A percentile compares a stretch with the other conserved stretches of the same genome.
Conservation (phyloP, 1,140 invertebrate species). For the Scaptodrosophila lebanonensis region DNA sequence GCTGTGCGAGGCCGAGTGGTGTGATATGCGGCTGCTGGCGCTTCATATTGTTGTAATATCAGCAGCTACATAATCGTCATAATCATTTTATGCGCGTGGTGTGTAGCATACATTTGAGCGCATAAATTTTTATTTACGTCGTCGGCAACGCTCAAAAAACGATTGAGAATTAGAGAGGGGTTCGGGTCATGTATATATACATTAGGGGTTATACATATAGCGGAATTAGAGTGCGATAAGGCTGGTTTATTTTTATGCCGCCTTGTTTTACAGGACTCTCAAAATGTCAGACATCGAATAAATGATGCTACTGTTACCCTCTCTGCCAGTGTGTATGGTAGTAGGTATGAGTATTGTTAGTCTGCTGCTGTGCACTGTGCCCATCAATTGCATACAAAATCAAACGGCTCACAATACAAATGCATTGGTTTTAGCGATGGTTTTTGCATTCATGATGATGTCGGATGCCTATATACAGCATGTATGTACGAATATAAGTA, state of each 20-base stretch:
- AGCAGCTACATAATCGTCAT: slow-evolving; percentile 59
- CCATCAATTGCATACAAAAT: slow-evolving; percentile 13
- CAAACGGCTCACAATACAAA: slow-evolving; percentile 9
- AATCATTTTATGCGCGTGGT: slow-evolving; percentile 71
- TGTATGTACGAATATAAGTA: not conserved
- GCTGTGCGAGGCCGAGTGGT: slow-evolving; percentile 32
- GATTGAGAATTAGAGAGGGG: slow-evolving; percentile 17
- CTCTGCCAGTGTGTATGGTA: slow-evolving; percentile 1
- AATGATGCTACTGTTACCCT: no score
- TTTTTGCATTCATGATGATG: slow-evolving; percentile 18
- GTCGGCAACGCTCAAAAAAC: slow-evolving; percentile 46
- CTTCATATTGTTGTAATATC: slow-evolving; percentile 31
- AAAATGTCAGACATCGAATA: slow-evolving; percentile 24
- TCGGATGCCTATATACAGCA: slow-evolving; percentile 2
- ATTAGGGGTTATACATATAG: slow-evolving; percentile 7
- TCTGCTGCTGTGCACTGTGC: not conserved
- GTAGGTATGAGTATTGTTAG: no score
- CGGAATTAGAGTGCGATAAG: slow-evolving; percentile 67
- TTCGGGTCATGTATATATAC: not conserved
- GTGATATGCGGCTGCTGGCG: slow-evolving; percentile 29
- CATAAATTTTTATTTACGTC: slow-evolving; percentile 70
- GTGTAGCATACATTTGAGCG: slow-evolving; percentile 64
- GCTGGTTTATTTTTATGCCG: slow-evolving; percentile 49
- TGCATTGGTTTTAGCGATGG: slow-evolving; percentile 9
- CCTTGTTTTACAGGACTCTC: slow-evolving; percentile 36